phyloP scores from a whole-genome alignment of 2,113 vertebrate species.

The Silurus glanis region DNA sequence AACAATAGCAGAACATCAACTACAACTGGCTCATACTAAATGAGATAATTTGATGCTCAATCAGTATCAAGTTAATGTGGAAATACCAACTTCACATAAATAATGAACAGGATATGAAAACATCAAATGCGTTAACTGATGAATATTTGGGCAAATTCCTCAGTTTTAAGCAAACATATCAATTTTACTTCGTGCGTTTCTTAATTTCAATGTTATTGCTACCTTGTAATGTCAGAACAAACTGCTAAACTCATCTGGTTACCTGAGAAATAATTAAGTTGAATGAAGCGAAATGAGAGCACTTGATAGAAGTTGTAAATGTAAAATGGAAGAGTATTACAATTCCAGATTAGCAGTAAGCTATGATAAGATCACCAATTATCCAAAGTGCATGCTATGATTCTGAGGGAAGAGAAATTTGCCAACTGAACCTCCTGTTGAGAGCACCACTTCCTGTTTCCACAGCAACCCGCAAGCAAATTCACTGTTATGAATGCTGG shows the following conservation, averaged over 20 bases:
- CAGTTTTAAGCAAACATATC: neutral
- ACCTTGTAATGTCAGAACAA: slow-evolving; percentile 55
- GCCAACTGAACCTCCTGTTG: slow-evolving; percentile 55
- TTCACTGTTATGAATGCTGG: slow-evolving; percentile 59
- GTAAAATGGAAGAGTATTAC: slow-evolving; percentile 53
- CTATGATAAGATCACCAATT: slow-evolving; percentile 68
- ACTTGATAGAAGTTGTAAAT: slow-evolving; percentile 47
- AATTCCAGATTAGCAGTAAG: slow-evolving; percentile 60
- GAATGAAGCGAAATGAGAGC: neutral
- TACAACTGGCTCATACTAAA: neutral
- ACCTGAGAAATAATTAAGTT: neutral
- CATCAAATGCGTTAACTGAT: neutral
- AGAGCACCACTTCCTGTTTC: slow-evolving; percentile 62
- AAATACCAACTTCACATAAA: neutral
- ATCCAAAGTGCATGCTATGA: slow-evolving; percentile 61
- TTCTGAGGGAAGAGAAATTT: slow-evolving; percentile 50
- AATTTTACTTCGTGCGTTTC: neutral
- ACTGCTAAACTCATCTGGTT: slow-evolving; percentile 62
- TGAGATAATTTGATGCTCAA: neutral
- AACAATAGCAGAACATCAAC: neutral
- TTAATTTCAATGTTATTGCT: neutral
- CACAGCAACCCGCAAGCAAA: slow-evolving; percentile 73
- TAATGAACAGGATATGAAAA: neutral
- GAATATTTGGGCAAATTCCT: neutral
- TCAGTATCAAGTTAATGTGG: neutral